phyloP scores from a whole-genome alignment of 2,113 vertebrate species.

The Melozone crissalis region DNA sequence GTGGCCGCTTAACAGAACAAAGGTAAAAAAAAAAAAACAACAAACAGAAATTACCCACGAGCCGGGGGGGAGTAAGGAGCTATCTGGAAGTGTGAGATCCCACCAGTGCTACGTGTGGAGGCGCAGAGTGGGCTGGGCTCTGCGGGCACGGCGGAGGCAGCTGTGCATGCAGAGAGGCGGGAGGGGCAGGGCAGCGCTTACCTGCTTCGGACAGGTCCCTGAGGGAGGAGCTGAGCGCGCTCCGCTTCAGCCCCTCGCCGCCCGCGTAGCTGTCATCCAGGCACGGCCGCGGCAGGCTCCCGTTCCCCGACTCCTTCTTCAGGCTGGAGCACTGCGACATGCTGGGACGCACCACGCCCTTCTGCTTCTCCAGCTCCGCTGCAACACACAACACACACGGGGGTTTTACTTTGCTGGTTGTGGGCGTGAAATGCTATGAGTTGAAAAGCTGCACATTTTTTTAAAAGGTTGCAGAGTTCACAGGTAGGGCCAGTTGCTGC shows the following conservation, averaged over 20 bases:
- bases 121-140: not conserved
- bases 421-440: too few species aligned
- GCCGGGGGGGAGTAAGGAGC: not conserved
- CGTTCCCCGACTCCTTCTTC: slow-evolving; percentile 90
- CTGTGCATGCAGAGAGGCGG: not conserved
- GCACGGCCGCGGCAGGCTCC: slow-evolving; percentile 85
- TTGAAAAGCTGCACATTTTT: too few species aligned
- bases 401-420: accelerated
- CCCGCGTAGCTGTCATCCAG: slow-evolving; percentile 94
- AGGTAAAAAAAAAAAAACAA: not conserved
- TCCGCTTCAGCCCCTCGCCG: slow-evolving; percentile 92
- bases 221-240: slow-evolving; percentile 95
- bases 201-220: slow-evolving; percentile 95
- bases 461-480: too few species aligned
- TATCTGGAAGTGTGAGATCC: not conserved
- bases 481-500: too few species aligned
- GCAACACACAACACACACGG: slow-evolving; percentile 37
- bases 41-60: not conserved
- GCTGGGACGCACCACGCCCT: slow-evolving; percentile 90
- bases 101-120: not conserved
- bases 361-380: slow-evolving; percentile 98
- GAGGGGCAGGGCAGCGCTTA: slow-evolving; percentile 60
- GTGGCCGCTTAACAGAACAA: not conserved
- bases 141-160: not conserved
- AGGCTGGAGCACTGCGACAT: slow-evolving; percentile 90